Conservation (phyloP, 2,888 invertebrate genomes). For the Spisula subtruncata region DNA sequence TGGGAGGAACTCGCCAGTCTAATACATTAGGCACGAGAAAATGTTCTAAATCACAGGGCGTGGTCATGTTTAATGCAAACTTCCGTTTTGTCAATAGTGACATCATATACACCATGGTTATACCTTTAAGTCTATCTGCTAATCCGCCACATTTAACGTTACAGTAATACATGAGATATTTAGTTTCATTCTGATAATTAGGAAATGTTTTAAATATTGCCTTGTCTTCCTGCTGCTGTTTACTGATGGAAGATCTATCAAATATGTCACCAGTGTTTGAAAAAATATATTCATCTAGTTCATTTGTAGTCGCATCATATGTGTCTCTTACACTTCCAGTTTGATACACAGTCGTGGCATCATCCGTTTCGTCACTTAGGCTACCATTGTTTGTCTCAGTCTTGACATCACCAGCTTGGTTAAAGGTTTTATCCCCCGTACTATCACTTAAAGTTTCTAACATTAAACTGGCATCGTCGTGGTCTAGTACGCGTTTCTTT, state of each 20-base stretch:
- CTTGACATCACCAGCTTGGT: background rate
- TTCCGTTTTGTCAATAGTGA: slow-evolving; percentile 43
- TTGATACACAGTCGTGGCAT: too few species aligned
- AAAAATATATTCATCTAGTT: slow-evolving; percentile 14
- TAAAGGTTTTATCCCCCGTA: background rate
- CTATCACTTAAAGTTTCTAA: background rate
- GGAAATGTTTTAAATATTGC: slow-evolving; percentile 49
- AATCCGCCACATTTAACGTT: slow-evolving; percentile 43
- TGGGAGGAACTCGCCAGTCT: slow-evolving; percentile 37
- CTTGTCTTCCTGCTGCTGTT: slow-evolving; percentile 13
- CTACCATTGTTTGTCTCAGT: background rate
- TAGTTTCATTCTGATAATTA: slow-evolving; percentile 50
- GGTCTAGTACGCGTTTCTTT: background rate
- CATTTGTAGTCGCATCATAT: background rate
- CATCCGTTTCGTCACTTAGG: background rate
- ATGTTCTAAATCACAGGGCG: slow-evolving; percentile 44
- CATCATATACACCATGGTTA: slow-evolving; percentile 47
- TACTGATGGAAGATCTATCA: background rate
- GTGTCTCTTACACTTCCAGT: too few species aligned
- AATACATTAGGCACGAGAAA: slow-evolving; percentile 49
- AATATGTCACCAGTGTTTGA: slow-evolving; percentile 14
- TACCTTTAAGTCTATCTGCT: slow-evolving; percentile 51
- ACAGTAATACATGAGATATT: slow-evolving; percentile 53
- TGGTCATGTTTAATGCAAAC: slow-evolving; percentile 41
- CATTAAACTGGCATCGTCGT: background rate